Percentiles rank a stretch among this genome's conserved stretches.
Conservation (phyloP, 2,113 vertebrate species). For the Rhipidura dahli region DNA sequence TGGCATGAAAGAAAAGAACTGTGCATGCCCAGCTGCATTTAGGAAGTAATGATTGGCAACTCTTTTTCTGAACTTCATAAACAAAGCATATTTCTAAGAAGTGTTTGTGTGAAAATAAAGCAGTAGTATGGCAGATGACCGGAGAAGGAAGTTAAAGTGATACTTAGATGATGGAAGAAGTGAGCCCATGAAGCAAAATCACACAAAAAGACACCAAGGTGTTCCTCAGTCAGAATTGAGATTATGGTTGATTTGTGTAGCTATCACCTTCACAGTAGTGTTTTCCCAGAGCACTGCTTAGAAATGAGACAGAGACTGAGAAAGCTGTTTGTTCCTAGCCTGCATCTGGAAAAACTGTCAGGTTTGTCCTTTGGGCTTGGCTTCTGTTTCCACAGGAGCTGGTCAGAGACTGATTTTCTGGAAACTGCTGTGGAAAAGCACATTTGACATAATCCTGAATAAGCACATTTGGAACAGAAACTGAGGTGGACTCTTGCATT, state of each 20-base stretch:
- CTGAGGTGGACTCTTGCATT: background rate
- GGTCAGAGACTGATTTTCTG: background rate
- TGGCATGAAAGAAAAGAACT: background rate
- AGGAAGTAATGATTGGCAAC: background rate
- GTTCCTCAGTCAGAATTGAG: background rate
- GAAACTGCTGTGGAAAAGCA: background rate
- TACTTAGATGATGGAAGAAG: background rate
- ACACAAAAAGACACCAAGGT: background rate
- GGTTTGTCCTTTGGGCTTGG: background rate
- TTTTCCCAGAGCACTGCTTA: background rate
- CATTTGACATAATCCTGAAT: background rate
- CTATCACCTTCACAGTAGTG: background rate
- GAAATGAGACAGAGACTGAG: background rate
- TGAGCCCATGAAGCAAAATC: background rate
- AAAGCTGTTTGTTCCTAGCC: background rate
- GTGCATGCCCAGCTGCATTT: background rate
- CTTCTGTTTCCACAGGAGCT: background rate
- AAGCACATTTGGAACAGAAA: background rate
- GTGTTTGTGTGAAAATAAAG: background rate
- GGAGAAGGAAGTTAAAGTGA: background rate
- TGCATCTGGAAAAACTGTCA: background rate
- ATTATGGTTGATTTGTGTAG: background rate
- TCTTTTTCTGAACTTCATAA: background rate
- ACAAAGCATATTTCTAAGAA: background rate
- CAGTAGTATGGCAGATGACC: background rate